These are phyloP conservation scores for Drosophila persimilis DNA, from an alignment of 1,140 invertebrate genomes.

Conservation along the genomic window DNA sequence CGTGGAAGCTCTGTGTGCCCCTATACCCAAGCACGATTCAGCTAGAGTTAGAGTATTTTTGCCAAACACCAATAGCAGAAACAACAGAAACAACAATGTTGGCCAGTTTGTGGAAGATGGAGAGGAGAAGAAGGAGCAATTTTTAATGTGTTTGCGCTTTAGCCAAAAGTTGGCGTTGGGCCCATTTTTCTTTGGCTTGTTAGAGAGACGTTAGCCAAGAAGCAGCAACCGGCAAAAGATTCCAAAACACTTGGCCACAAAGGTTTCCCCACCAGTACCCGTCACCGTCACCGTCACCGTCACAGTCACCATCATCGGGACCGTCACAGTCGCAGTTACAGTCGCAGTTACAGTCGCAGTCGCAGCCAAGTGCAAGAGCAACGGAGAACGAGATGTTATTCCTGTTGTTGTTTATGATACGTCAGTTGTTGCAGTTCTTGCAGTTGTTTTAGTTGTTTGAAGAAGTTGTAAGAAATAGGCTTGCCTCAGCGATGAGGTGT, in stretches of 20 bases:
- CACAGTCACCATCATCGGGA: too few relatives aligned
- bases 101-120: conserved; percentile 6
- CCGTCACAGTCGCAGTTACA: background rate
- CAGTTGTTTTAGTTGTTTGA: conserved; percentile 54
- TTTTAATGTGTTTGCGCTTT: conserved; percentile 81
- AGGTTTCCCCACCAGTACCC: too few relatives aligned
- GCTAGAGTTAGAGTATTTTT: conserved; percentile 23
- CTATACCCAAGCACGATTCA: too few relatives aligned
- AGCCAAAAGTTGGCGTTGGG: conserved; percentile 79
- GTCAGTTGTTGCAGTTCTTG: conserved; percentile 65
- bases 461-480: conserved; percentile 79
- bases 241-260: too few relatives aligned
- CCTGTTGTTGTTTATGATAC: conserved; percentile 75
- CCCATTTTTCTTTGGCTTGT: conserved; percentile 82
- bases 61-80: conserved; percentile 23
- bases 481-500: conserved; percentile 36
- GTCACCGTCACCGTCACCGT: too few relatives aligned
- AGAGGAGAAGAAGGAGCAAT: conserved; percentile 50
- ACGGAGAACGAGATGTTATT: conserved; percentile 23
- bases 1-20: too few relatives aligned
- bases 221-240: conserved; percentile 16
- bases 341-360: conserved; percentile 1
- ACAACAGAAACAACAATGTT: conserved; percentile 16
- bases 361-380: conserved; percentile 65
- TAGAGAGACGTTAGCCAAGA: conserved; percentile 52